Evolutionary conservation across 2,888 invertebrate species (phyloP).

Genomic region (Drosophila mettleri): DNA sequence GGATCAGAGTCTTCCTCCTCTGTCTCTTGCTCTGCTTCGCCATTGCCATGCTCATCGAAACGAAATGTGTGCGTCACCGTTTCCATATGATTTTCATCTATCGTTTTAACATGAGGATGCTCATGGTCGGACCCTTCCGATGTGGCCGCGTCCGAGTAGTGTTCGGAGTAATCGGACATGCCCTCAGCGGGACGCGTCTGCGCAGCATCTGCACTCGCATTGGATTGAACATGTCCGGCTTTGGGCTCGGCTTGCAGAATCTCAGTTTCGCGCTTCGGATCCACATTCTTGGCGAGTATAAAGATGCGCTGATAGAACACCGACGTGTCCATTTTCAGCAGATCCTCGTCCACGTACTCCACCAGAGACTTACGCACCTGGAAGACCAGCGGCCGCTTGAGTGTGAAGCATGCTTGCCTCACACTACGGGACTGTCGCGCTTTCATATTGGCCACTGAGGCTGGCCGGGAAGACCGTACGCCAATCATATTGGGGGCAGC

Average conservation of each 20-base stretch:
- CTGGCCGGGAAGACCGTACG: neutral
- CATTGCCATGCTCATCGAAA: constrained; percentile 14
- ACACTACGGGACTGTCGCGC: neutral
- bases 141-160: constrained; percentile 31
- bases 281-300: constrained; percentile 69
- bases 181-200: constrained; percentile 3
- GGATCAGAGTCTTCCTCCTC: neutral
- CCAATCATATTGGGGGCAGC: constrained; percentile 9
- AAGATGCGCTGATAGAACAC: constrained; percentile 80
- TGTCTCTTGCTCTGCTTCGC: rapidly evolving
- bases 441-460: constrained; percentile 20
- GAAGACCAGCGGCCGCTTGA: constrained; percentile 53
- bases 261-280: neutral
- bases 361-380: constrained; percentile 74
- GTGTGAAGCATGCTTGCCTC: constrained; percentile 37
- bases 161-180: constrained; percentile 23
- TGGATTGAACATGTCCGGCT: neutral
- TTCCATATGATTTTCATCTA: constrained; percentile 25
- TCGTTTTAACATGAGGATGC: too few relatives aligned
- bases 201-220: constrained; percentile 11
- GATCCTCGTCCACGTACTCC: constrained; percentile 69
- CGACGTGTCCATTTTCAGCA: constrained; percentile 58
- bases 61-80: constrained; percentile 44
- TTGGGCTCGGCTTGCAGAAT: neutral
- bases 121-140: neutral